Base-by-base conservation (phyloP, 2,113 vertebrate genomes). In the Eublepharis macularius region DNA sequence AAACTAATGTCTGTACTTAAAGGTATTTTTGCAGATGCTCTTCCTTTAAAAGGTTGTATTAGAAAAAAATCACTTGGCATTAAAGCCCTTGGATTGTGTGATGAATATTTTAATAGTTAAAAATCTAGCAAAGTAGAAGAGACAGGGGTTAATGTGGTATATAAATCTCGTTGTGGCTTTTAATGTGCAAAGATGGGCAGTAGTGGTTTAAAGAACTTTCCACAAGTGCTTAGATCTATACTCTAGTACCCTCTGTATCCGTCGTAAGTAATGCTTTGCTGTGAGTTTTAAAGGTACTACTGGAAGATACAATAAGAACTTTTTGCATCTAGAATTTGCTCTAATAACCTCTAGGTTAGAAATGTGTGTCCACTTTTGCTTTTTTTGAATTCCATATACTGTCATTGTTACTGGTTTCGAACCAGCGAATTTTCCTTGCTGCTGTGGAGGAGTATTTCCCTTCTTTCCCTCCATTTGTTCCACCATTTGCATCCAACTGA, bases 51-150 rank as follows among this genome's bases (percentile, higher is more conserved):
- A 95, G 95, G 89, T 92, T 91, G 45, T 60, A 63, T 89, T 89
- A 89, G 91, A 83, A 73, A 89, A 39, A 51, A 81, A 96, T 95
- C 90, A 92, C 92, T 95, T 94, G 94, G 90, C 93, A 92, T 91
- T 11, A 0, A 95, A 92, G 88, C 94, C 94, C 93, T 95, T 94
- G 93, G 93, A 96, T 94, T 90, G 90, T 91, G 92, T 96, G 95
- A 97, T 98, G 95, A 98, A 98, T 98, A 97, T 97, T 97, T 98
- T 95, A 98, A 96, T 94, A 98, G 96, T 94, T 96, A 96, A 96
- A 97, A 94, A 96, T 94, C 95, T 93, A 94, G 90, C 86, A 89
- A 90, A 93, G 91, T 95, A 95, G 95, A 94, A 94, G 93, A 85
- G 94, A 94, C 93, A 95, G 94, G 94, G 96, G 95, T 96, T 96